Evolutionary conservation across 2,888 invertebrate genomes (phyloP).

Genomic region (Drosophila prostipennis): DNA sequence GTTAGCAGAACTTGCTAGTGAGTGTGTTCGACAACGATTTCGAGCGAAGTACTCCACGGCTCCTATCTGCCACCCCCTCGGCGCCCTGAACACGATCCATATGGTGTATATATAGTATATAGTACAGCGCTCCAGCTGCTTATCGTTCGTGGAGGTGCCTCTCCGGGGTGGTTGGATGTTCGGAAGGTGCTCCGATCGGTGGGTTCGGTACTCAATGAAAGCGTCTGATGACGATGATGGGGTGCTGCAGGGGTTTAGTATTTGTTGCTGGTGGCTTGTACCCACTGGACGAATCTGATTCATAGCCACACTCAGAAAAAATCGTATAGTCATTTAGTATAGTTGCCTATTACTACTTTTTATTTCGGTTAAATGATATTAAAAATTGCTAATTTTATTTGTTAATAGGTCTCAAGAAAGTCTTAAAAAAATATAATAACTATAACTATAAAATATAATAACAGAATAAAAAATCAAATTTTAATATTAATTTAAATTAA

Average conservation of each 20-base stretch:
- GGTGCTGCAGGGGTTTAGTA: neutral
- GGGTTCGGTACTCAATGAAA: slow-evolving; percentile 66
- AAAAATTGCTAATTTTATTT: too few relatives aligned
- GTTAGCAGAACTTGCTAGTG: slow-evolving; percentile 62
- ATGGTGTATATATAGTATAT: slow-evolving; percentile 12
- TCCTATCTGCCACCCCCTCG: slow-evolving; percentile 48
- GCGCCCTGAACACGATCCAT: slow-evolving; percentile 14
- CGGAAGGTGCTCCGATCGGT: neutral
- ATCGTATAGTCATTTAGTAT: too few relatives aligned
- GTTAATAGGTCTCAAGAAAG: too few relatives aligned
- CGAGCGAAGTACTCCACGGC: slow-evolving; percentile 52
- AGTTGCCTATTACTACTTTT: too few relatives aligned
- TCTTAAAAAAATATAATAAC: too few relatives aligned
- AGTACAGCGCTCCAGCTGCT: slow-evolving; percentile 51
- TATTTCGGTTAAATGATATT: too few relatives aligned
- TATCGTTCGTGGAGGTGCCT: slow-evolving; percentile 52
- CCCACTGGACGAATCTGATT: slow-evolving; percentile 50
- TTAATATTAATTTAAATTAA: too few relatives aligned
- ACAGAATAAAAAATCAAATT: too few relatives aligned
- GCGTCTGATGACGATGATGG: slow-evolving; percentile 30
- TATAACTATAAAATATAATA: too few relatives aligned
- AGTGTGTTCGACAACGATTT: slow-evolving; percentile 61
- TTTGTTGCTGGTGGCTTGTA: neutral
- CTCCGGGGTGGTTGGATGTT: slow-evolving; percentile 36
- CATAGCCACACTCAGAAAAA: slow-evolving; percentile 47